Conservation (phyloP, 2,888 invertebrate species). For the Pristionchus mayeri region DNA sequence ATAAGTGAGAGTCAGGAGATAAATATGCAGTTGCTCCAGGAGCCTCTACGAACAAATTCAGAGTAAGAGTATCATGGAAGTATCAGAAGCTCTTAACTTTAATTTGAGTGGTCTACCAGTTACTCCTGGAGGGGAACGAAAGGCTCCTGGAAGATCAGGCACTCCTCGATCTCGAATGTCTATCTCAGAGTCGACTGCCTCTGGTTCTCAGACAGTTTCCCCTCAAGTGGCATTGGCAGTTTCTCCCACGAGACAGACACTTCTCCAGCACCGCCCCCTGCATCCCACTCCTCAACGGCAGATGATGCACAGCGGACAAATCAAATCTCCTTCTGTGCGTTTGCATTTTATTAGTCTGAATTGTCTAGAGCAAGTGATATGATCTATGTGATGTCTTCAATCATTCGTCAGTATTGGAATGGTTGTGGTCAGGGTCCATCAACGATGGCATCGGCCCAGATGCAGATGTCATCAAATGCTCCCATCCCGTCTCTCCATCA, state of each 20-base stretch:
- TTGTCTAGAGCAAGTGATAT: neutral
- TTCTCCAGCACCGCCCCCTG: neutral
- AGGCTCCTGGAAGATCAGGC: neutral
- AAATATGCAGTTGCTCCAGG: neutral
- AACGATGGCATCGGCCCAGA: slow-evolving; percentile 40
- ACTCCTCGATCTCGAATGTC: slow-evolving; percentile 14
- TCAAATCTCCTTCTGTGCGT: neutral
- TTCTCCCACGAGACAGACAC: neutral
- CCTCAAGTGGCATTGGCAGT: neutral
- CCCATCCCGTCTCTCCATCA: slow-evolving; percentile 22
- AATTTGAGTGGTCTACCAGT: slow-evolving; percentile 36
- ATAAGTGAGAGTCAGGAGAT: slow-evolving; percentile 40
- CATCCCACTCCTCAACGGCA: neutral
- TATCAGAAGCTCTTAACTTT: neutral
- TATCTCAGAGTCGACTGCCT: slow-evolving; percentile 1
- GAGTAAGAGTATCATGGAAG: neutral
- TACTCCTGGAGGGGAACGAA: slow-evolving; percentile 1
- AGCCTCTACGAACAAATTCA: neutral
- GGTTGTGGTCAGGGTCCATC: neutral
- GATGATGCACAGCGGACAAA: neutral
- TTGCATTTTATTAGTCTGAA: no score
- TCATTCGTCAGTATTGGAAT: neutral
- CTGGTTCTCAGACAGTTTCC: neutral
- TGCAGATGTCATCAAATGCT: slow-evolving; percentile 21
- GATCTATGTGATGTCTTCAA: neutral